Evolutionary conservation across 1,140 invertebrate genomes (phyloP).

Genomic region (Drosophila obscura): DNA sequence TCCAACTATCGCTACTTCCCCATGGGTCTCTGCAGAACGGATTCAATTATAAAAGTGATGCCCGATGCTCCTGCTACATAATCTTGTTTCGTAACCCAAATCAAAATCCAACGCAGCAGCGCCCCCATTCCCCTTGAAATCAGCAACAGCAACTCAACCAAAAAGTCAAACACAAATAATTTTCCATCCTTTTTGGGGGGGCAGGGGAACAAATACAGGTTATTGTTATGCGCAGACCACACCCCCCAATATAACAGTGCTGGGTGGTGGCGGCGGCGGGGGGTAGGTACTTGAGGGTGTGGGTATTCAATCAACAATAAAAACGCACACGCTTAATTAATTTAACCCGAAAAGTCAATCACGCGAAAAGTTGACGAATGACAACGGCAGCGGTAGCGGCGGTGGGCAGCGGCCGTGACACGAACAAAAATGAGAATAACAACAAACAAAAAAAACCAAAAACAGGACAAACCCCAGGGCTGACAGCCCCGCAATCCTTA

Average conservation of each 20-base stretch:
- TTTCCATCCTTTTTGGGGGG: background rate
- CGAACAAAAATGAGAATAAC: no score
- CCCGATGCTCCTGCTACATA: background rate
- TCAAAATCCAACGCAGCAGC: background rate
- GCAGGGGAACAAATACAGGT: slow-evolving; percentile 3
- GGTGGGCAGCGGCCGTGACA: no score
- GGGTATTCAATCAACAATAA: slow-evolving; percentile 75
- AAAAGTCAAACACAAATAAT: slow-evolving; percentile 7
- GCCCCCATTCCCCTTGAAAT: background rate
- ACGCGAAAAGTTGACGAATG: slow-evolving; percentile 67
- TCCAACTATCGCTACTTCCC: no score
- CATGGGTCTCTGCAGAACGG: no score
- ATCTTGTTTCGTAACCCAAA: slow-evolving; percentile 1
- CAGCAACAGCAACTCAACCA: background rate
- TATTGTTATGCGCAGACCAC: slow-evolving; percentile 3
- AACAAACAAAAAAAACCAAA: slow-evolving; percentile 1
- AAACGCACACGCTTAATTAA: slow-evolving; percentile 81
- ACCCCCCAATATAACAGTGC: slow-evolving; percentile 2
- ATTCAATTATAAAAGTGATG: no score
- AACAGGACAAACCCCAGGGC: slow-evolving; percentile 8
- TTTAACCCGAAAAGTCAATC: slow-evolving; percentile 78
- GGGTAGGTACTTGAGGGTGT: no score
- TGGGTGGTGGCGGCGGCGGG: no score
- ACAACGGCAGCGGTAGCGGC: slow-evolving; percentile 15
- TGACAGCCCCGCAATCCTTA: background rate